These are phyloP conservation scores for Drosophila eohydei DNA, from an alignment of 2,888 invertebrate genomes.

Conservation along the genomic window DNA sequence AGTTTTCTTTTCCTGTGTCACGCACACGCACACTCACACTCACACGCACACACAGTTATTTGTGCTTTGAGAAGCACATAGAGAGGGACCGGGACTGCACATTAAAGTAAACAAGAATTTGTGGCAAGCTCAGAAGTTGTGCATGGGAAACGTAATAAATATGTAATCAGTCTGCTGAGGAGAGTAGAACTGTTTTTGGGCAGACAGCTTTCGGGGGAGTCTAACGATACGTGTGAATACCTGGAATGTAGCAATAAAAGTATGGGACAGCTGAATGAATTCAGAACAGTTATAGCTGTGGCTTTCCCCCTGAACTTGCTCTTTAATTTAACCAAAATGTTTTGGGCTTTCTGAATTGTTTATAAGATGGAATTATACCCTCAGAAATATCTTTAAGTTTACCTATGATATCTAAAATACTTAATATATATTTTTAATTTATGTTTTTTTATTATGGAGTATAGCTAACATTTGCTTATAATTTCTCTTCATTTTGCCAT, in stretches of 20 bases:
- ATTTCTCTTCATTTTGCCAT: too few relatives aligned
- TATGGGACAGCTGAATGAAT: neutral
- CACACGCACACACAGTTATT: constrained; percentile 5
- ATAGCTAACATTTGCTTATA: neutral
- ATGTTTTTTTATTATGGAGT: too few relatives aligned
- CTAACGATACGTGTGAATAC: constrained; percentile 15
- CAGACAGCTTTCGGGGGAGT: constrained; percentile 3
- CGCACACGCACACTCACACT: constrained; percentile 19
- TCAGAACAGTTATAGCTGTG: neutral
- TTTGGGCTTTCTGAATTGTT: neutral
- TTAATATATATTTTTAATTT: neutral
- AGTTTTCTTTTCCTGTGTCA: constrained; percentile 55
- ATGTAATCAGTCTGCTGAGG: constrained; percentile 28
- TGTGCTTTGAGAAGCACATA: constrained; percentile 18
- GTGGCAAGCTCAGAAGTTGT: constrained; percentile 30
- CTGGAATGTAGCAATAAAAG: neutral
- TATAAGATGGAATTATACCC: too few relatives aligned
- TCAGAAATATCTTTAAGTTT: too few relatives aligned
- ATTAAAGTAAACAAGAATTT: constrained; percentile 15
- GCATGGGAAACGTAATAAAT: constrained; percentile 34
- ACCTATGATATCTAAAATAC: neutral
- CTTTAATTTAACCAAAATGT: neutral
- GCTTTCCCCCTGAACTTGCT: neutral
- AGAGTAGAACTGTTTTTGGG: neutral
- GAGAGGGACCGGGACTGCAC: neutral